Percentiles rank a stretch among this genome's conserved stretches.
Conservation (phyloP, 2,113 vertebrate species). For the Mesoclemmys tuberculata region DNA sequence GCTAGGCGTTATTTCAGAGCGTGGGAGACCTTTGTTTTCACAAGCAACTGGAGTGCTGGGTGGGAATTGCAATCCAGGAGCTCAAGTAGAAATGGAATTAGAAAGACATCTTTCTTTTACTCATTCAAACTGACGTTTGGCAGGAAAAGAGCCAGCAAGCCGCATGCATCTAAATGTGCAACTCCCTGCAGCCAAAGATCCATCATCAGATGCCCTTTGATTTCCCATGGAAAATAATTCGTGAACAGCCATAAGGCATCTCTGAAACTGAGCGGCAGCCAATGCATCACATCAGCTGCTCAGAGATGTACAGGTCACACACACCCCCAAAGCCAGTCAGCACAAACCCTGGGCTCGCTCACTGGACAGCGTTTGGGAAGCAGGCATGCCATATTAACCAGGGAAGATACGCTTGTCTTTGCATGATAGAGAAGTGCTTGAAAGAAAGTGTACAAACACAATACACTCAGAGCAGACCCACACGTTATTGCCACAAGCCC, state of each 20-base stretch:
- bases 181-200: background rate
- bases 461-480: too few species aligned
- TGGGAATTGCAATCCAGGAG: background rate
- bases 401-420: too few species aligned
- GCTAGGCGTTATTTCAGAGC: background rate
- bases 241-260: background rate
- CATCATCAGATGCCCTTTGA: accelerated
- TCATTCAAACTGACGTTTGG: too few species aligned
- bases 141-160: background rate
- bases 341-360: too few species aligned
- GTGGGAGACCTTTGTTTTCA: background rate
- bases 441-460: background rate
- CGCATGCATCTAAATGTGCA: background rate
- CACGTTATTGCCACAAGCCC: background rate
- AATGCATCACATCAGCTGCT: too few species aligned
- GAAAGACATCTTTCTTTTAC: too few species aligned
- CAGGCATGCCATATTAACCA: background rate
- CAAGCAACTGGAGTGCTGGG: background rate
- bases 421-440: background rate
- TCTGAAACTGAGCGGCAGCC: background rate
- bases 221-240: background rate
- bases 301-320: background rate
- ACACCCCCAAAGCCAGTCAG: background rate
- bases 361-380: background rate
- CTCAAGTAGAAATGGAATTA: background rate